Base-by-base conservation (phyloP, 2,888 invertebrate species). In the Caenorhabditis imperialis region DNA sequence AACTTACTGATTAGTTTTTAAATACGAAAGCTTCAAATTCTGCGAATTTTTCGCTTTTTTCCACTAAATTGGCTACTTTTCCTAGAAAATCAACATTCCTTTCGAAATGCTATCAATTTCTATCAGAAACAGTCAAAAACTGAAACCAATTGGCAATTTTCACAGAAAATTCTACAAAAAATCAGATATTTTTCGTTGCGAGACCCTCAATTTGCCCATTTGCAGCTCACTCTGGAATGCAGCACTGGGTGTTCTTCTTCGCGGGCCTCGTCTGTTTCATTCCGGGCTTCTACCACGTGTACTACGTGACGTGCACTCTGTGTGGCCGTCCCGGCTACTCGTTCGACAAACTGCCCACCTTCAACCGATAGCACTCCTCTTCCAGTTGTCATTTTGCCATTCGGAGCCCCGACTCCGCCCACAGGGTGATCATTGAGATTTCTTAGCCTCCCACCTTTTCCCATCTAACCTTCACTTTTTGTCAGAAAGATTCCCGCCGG, bases 291-390 rank as follows among this genome's bases (percentile, higher is more conserved):
- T 87, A 87, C 55, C 87, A 87, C 65, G 81, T 86, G 30, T 80
- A 81, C 55, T 87, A 85, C 75, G 87, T 87, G 44, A 54, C 78
- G 3, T 88, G 87, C 67, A 81, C 82, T 6, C 30, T 87, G 7
- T 83, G 83, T 48, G 85, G 84, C 14, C 81, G 85, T 14, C 83
- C 84, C 20, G 87, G 87, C 42, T 88, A 86, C 70, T 81, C 78
- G 2, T 84, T 86, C 50, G 87, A 87, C 55, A 85, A 84, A 55
- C 61, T 87, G 51, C 87, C 87, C 20, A 87, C 87, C 14, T 85
- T 87, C 70, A 84, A 75, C 23, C 70, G 81, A 69, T 75, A 44
- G 40, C 42, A 14, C 10, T 30, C 30, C 16, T n/a, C 23, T 8
- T 22, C 33, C 33, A 22, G 18, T 35, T 22, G 1, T 18, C 23